Base-by-base conservation (phyloP, 2,797 vertebrate species). In the Hippocampus kuda region DNA sequence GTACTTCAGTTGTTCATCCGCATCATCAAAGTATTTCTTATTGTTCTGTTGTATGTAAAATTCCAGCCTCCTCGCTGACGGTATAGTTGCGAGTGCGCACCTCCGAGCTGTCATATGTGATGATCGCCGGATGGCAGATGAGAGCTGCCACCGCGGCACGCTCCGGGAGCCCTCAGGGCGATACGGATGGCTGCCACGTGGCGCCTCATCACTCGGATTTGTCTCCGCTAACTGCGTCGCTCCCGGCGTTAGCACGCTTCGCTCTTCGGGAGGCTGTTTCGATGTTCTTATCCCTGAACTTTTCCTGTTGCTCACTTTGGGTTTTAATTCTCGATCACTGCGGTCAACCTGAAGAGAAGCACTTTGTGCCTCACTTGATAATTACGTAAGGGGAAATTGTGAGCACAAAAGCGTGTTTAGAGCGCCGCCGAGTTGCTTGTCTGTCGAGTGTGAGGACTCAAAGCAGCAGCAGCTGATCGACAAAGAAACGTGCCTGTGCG, bases 91-190 rank as follows among this genome's bases (percentile, higher is more conserved):
- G 65, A 79, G 80, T 83, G 77, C 34, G 34, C 71, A 85, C 80
- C 83, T 80, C 72, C 69, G 72, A 87, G 84, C 77, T 76, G 85
- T 85, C 83, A 71, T 77, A 75, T 76, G 79, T 72, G 73, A 82
- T 87, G 80, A 84, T 77, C 78, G 79, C 70, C 74, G 81, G 83
- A 86, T 82, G 81, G 86, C 81, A 81, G 86, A 88, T 88, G 84
- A 87, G 85, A 88, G 84, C 74, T 86, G 85, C 86, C 85, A 84
- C 89, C 59, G 79, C 87, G 87, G 87, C 85, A 90, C 89, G 91
- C 93, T 93, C 87, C 83, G 90, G 88, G 91, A 92, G 90, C 90
- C 91, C 90, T 90, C 85, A 24, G 83, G 87, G 84, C 85, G 85
- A 77, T 86, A 85, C 72, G 81, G 74, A 84, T 80, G 85, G 73